phyloP scores from a whole-genome alignment of 2,113 vertebrate genomes.

The Phoxinus phoxinus region DNA sequence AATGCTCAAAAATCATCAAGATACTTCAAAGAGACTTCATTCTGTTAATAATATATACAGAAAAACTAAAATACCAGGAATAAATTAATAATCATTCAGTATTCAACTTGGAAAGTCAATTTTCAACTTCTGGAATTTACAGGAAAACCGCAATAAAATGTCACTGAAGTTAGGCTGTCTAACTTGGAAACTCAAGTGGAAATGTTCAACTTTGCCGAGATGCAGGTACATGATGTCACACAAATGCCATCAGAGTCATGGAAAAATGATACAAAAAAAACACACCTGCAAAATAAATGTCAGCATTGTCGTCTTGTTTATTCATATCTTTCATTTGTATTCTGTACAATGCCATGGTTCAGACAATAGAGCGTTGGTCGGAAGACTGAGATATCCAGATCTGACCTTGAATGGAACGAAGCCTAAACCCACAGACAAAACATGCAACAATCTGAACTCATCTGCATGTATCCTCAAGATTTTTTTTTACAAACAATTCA shows the following conservation, averaged over 20 bases:
- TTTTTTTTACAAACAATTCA: neutral
- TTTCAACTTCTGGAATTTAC: no score
- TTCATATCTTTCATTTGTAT: neutral
- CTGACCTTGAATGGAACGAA: neutral
- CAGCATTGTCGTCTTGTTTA: neutral
- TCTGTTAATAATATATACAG: neutral
- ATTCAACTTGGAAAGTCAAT: neutral
- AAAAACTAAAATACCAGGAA: neutral
- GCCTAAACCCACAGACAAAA: neutral
- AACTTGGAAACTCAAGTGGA: no score
- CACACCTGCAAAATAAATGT: neutral
- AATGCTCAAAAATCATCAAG: no score
- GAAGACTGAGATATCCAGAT: neutral
- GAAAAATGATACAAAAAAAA: neutral
- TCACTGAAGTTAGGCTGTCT: no score
- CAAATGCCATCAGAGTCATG: neutral
- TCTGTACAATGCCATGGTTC: neutral
- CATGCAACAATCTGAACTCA: neutral
- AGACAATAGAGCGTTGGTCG: neutral
- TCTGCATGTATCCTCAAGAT: neutral
- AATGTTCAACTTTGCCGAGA: neutral
- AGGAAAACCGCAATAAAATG: no score
- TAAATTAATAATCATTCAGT: neutral
- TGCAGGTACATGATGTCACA: neutral
- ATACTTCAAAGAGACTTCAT: no score